Conservation (phyloP, 2,113 vertebrate genomes). For the Prietella phreatophila region DNA sequence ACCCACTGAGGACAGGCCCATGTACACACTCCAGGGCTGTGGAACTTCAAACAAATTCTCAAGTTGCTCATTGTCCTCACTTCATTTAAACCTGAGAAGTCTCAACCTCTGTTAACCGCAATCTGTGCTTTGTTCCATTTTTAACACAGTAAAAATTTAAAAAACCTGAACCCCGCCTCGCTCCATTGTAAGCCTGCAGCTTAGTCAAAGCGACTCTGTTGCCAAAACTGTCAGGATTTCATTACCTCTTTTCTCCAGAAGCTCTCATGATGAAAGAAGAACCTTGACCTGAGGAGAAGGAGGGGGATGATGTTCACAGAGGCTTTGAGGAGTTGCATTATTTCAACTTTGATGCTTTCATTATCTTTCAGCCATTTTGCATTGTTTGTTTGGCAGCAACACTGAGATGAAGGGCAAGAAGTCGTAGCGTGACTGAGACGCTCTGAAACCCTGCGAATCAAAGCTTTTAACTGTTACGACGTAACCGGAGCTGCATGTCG, state of each 20-base stretch:
- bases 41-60: conserved; percentile 61
- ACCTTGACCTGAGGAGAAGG: conserved; percentile 35
- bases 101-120: conserved; percentile 46
- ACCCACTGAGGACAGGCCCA: not conserved
- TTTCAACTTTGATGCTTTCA: conserved; percentile 62
- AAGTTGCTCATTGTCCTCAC: conserved; percentile 60
- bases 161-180: conserved; percentile 57
- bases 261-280: conserved; percentile 61
- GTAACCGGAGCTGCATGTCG: conserved; percentile 11
- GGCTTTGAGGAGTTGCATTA: conserved; percentile 35
- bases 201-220: conserved; percentile 60
- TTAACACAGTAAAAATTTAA: conserved; percentile 47
- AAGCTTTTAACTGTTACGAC: not conserved
- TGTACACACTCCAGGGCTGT: not conserved
- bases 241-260: conserved; percentile 57
- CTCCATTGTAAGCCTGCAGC: conserved; percentile 49
- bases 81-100: conserved; percentile 65
- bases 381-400: conserved; percentile 26
- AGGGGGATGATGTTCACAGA: conserved; percentile 12
- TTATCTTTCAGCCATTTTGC: conserved; percentile 38
- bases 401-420: not conserved
- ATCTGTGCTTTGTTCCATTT: conserved; percentile 61
- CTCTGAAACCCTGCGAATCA: not conserved
- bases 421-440: not conserved
- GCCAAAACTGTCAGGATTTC: conserved; percentile 63